These are phyloP conservation scores for Oreochromis tanganicae DNA, from an alignment of 2,113 vertebrate genomes.

Conservation along the genomic window DNA sequence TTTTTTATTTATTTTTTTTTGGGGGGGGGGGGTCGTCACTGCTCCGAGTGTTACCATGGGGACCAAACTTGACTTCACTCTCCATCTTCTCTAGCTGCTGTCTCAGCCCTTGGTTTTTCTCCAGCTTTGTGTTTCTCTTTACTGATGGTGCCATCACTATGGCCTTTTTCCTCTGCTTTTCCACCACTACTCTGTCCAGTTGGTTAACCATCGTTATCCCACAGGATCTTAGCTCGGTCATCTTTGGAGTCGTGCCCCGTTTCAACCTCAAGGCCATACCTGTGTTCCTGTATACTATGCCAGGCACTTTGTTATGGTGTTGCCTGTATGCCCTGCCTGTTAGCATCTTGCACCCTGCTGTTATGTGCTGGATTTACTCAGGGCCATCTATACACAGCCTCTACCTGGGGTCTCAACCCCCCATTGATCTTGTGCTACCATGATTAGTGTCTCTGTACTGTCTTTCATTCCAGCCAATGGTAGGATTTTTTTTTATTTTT, in stretches of 20 bases:
- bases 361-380: not conserved
- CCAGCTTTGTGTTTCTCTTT: not conserved
- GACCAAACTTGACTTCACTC: not conserved
- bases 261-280: not conserved
- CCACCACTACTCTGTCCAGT: not conserved
- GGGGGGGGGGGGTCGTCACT: not conserved
- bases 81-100: not conserved
- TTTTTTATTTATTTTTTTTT: too few relatives aligned
- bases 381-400: not conserved
- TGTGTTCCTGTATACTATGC: rapidly evolving
- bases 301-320: not conserved
- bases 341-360: not conserved
- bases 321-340: not conserved
- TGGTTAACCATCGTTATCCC: not conserved
- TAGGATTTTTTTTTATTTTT: not conserved
- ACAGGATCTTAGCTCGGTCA: not conserved
- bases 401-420: not conserved
- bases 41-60: not conserved
- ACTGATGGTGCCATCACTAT: not conserved
- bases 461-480: not conserved
- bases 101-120: not conserved
- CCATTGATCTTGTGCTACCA: not conserved
- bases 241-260: not conserved
- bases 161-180: not conserved
- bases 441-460: not conserved